phyloP scores from a whole-genome alignment of 2,888 invertebrate species.

The Macaria notata region DNA sequence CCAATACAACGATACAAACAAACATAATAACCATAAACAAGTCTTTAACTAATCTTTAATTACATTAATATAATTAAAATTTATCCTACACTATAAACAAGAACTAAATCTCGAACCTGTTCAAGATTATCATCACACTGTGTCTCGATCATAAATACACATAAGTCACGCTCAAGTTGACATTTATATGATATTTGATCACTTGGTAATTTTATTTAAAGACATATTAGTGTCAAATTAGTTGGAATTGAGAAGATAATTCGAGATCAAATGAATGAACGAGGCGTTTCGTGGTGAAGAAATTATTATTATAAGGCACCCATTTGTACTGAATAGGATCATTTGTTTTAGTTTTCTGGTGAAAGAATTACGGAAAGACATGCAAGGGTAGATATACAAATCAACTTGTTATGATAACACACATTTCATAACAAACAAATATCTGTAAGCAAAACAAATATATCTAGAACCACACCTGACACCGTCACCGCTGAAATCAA shows the following conservation, averaged over 20 bases:
- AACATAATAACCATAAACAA: slow-evolving; percentile 8
- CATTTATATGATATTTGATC: slow-evolving; percentile 12
- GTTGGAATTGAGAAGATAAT: background rate
- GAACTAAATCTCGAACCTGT: background rate
- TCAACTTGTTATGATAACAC: too few species aligned
- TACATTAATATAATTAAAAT: slow-evolving; percentile 8
- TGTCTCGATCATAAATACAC: slow-evolving; percentile 12
- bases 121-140: slow-evolving; percentile 4
- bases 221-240: slow-evolving; percentile 6
- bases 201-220: slow-evolving; percentile 12
- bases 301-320: background rate
- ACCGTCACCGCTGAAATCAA: too few species aligned
- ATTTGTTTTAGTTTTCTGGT: background rate
- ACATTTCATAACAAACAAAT: too few species aligned
- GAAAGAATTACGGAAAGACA: too few species aligned
- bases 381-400: too few species aligned
- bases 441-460: too few species aligned
- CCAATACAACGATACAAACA: background rate
- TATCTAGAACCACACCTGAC: too few species aligned
- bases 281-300: background rate
- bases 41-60: slow-evolving; percentile 5
- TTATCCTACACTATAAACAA: slow-evolving; percentile 5
- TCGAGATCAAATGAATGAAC: background rate
- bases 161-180: background rate
- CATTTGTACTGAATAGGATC: background rate